Evolutionary conservation across 2,888 invertebrate species (phyloP).

Genomic region (Micropterix aruncella): DNA sequence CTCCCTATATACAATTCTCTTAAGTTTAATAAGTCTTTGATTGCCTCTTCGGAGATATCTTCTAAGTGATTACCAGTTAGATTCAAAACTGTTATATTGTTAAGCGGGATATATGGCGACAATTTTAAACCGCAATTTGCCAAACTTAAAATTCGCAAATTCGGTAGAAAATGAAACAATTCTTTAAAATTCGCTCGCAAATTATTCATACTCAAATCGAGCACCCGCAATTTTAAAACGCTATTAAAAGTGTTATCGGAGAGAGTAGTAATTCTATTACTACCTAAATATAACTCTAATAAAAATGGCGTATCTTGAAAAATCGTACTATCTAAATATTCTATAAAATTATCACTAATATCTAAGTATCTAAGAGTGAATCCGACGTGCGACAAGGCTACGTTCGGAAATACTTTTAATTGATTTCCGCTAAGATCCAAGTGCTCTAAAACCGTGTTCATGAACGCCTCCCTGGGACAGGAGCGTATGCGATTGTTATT

Average conservation of each 20-base stretch:
- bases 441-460: constrained; percentile 58
- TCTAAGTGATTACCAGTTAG: constrained; percentile 51
- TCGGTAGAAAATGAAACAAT: constrained; percentile 63
- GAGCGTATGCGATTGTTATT: constrained; percentile 52
- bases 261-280: constrained; percentile 61
- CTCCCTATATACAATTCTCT: constrained; percentile 47
- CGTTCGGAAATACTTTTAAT: constrained; percentile 55
- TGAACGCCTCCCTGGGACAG: constrained; percentile 57
- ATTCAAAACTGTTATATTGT: constrained; percentile 50
- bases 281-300: constrained; percentile 54
- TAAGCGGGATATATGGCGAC: constrained; percentile 54
- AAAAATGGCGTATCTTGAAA: constrained; percentile 61
- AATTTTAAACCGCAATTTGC: constrained; percentile 52
- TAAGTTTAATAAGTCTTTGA: constrained; percentile 43
- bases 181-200: constrained; percentile 69
- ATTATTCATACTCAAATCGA: constrained; percentile 62
- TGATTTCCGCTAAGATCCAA: constrained; percentile 60
- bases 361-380: constrained; percentile 60
- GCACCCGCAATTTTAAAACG: constrained; percentile 50
- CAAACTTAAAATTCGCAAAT: constrained; percentile 51
- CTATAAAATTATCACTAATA: constrained; percentile 58
- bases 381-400: constrained; percentile 57
- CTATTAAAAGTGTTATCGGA: constrained; percentile 73
- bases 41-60: constrained; percentile 40
- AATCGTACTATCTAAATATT: constrained; percentile 69